Base-by-base conservation (phyloP, 2,888 invertebrate species). In the Lomographa bimaculata region DNA sequence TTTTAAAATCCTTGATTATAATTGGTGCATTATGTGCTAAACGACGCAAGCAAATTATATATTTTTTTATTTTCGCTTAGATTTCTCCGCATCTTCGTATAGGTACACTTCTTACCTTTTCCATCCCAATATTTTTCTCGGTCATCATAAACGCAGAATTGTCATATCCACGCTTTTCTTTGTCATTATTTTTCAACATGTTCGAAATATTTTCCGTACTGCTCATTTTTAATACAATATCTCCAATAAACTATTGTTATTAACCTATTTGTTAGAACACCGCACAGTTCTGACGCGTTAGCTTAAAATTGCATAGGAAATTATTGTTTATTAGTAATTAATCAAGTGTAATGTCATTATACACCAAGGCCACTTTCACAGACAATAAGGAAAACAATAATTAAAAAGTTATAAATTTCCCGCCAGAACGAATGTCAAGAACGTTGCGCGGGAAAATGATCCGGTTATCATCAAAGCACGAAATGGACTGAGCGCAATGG, bases 131-230 rank as follows among this genome's bases (percentile, higher is more conserved):
- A 60, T 72, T 70, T 60, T 81, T 79, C 50, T 86, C 87, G 2
- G 79, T 71, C 63, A 79, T 64, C 49, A 79, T 74, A 61, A 80
- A 87, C 24, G 74, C 89, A 4, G 74, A 64, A 54, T 87, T 87
- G 47, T 81, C 80, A 43, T 78, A 83, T 41, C 75, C 67, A 56
- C 66, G 61, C 47, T 72, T 75, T 32, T 71, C 71, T 37, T 67
- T 67, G 17, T 64, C 57, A 57, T 64, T 65, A 9, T 40, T 56
- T 48, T 47, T 56, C 25, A 47, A 50, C 14, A 23, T 29, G 23
- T 19, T 18, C 11, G 52, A 47, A 24, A 62, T 56, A 55, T 57
- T 63, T 14, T 54, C 53, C 50, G 42, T 49, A 4, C 4, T 25
- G 8, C 7, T 25, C 30, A 12, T 33, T 29, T 24, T 17, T 8